phyloP scores from a whole-genome alignment of 2,888 invertebrate genomes.

The Arctia plantaginis region DNA sequence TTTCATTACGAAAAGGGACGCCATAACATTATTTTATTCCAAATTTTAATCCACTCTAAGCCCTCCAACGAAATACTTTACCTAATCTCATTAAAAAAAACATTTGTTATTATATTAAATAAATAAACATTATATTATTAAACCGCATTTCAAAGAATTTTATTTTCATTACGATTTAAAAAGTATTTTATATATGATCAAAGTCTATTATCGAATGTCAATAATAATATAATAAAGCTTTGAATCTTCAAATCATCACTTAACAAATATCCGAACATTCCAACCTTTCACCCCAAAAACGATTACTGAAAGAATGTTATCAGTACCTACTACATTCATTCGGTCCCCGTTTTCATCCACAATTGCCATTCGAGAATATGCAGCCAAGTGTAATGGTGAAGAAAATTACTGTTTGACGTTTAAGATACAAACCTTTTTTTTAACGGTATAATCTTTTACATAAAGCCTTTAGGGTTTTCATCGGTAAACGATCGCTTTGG shows the following conservation, averaged over 20 bases:
- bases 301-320: constrained; percentile 40
- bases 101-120: too few species aligned
- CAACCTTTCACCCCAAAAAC: constrained; percentile 26
- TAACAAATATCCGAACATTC: constrained; percentile 20
- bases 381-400: constrained; percentile 51
- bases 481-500: constrained; percentile 20
- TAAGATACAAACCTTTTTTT: constrained; percentile 29
- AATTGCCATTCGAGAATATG: constrained; percentile 35
- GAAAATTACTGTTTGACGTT: constrained; percentile 56
- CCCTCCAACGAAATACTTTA: neutral
- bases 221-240: constrained; percentile 6
- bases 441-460: constrained; percentile 24
- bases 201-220: constrained; percentile 2
- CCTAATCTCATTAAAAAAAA: neutral
- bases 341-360: constrained; percentile 28
- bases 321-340: constrained; percentile 41
- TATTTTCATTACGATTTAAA: neutral
- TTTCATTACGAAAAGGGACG: too few species aligned
- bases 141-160: neutral
- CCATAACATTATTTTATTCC: too few species aligned
- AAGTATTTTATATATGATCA: neutral
- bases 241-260: constrained; percentile 3
- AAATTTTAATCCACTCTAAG: too few species aligned
- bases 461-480: constrained; percentile 18
- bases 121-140: too few species aligned